These are phyloP conservation scores for Aphrocallistes beatrix DNA, from an alignment of 37 sponge, comb jelly and placozoan species.

Conservation along the genomic window DNA sequence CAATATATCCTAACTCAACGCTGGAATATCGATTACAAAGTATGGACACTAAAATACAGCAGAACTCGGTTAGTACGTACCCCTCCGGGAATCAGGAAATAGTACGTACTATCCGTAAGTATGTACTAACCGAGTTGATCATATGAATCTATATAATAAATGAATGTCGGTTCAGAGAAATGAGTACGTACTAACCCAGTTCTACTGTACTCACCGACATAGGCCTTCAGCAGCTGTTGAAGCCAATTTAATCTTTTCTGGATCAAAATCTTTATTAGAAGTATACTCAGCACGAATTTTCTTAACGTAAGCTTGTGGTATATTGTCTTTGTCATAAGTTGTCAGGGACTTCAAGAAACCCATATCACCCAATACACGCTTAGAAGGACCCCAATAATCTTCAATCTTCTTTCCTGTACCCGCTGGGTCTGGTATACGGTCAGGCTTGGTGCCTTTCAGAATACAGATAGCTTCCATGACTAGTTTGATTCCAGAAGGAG, in stretches of 20 bases:
- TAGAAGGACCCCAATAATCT: conserved; percentile 93
- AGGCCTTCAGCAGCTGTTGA: conserved; percentile 93
- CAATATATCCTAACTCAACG: no score
- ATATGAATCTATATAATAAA: no score
- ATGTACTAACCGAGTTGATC: no score
- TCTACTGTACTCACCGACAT: conserved; percentile 34
- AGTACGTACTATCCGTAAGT: no score
- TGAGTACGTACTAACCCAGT: no score
- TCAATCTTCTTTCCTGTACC: conserved; percentile 88
- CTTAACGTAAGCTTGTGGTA: conserved; percentile 49
- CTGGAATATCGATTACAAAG: no score
- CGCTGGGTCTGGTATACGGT: conserved; percentile 71
- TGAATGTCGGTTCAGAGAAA: no score
- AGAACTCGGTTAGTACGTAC: no score
- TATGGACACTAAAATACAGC: no score
- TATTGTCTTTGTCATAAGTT: conserved; percentile 89
- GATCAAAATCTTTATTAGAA: conserved; percentile 88
- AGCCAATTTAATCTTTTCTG: conserved; percentile 80
- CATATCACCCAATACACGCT: conserved; percentile 79
- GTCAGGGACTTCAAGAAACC: conserved; percentile 74
- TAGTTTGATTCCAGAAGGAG: conserved; percentile 80
- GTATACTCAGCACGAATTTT: conserved; percentile 74
- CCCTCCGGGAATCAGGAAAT: no score
- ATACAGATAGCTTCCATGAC: conserved; percentile 98
- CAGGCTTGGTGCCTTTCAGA: conserved; percentile 82